Conservation (phyloP, 2,113 vertebrate species). For the Phaethornis superciliosus region DNA sequence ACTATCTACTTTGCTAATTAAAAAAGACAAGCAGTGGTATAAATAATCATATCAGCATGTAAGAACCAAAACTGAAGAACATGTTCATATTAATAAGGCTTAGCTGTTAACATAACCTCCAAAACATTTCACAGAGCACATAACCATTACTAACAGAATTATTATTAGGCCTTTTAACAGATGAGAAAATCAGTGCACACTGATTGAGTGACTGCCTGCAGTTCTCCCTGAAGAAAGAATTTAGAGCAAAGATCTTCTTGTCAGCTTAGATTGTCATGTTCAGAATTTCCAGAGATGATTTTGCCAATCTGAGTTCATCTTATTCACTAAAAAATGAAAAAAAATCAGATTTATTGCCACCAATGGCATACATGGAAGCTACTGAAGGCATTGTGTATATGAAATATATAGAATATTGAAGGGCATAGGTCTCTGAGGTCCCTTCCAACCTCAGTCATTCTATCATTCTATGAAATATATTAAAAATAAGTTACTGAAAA, state of each 20-base stretch:
- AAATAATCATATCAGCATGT: neutral
- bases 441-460: too few relatives aligned
- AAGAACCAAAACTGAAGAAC: neutral
- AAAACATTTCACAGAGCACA: neutral
- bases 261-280: neutral
- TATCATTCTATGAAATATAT: neutral
- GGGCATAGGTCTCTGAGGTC: too few relatives aligned
- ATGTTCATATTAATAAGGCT: neutral
- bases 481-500: neutral
- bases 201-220: neutral
- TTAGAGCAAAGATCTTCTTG: neutral
- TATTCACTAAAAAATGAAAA: neutral
- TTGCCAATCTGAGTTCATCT: neutral
- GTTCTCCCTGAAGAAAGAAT: neutral
- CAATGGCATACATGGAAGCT: neutral
- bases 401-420: neutral
- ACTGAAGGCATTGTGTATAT: neutral
- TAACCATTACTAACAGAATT: neutral
- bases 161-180: neutral
- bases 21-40: neutral
- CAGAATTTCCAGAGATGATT: neutral
- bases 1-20: conserved; percentile 9
- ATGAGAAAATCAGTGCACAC: neutral
- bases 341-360: neutral
- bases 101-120: neutral